Base-by-base conservation (phyloP, 2,113 vertebrate species). In the Lota lota region DNA sequence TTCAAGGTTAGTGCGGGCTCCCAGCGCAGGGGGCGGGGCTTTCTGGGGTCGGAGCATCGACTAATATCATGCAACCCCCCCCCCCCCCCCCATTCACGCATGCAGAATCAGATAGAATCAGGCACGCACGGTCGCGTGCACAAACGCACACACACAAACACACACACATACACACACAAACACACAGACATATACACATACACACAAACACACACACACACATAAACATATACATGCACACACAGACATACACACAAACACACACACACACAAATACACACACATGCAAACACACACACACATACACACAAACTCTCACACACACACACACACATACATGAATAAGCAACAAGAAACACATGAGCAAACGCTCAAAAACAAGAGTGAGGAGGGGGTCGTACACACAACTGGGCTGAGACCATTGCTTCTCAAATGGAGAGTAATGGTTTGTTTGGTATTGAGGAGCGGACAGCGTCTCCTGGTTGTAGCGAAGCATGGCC, bases 41-140 rank as follows among this genome's bases (percentile, higher is more conserved):
- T 70, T 6, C 71, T 76, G 79, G 88, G 90, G 91, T 91, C 88
- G 91, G 40, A 90, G 83, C 75, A 86, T 88, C 89, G 85, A 88
- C 88, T 87, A 89, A 91, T 87, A 90, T 89, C 83, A 88, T 87
- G 81, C 88, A 79, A 73, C 69, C 12, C 40, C 40, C 40, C 40
- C 1, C 4, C 6, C 4, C 24, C 28, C 24, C 24, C 24, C 24
- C 24, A 28, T 28, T 28, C 40, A 47, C 10, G 40, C 40, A 47
- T 14, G 12, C 40, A 47, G 8, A 47, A 11, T 11, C 40, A 47
- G 5, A 47, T 7, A 47, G 12, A 47, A 6, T 11, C 40, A 47
- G 6, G 40, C 40, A 47, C 10, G 40, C 40, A 47, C 10, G 12
- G 5, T 6, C 7, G 12, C 40, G 2, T 7, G 12, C 28, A 33